Evolutionary conservation across 2,888 invertebrate genomes (phyloP).

Genomic region (Drosophila fungiperda): DNA sequence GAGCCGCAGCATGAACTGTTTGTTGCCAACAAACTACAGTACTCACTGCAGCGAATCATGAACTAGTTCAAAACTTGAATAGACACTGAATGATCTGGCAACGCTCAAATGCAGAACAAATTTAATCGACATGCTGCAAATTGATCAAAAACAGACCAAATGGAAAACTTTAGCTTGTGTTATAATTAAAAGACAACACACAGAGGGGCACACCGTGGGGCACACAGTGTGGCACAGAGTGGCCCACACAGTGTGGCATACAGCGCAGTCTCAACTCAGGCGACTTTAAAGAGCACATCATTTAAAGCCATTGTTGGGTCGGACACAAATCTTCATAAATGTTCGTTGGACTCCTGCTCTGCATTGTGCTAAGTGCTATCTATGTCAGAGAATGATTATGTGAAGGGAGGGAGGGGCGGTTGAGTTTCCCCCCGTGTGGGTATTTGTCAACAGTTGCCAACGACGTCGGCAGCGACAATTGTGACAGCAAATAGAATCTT

Average conservation of each 20-base stretch:
- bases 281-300: constrained; percentile 14
- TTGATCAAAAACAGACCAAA: constrained; percentile 9
- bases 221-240: constrained; percentile 4
- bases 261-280: background rate
- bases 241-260: too few relatives aligned
- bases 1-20: constrained; percentile 26
- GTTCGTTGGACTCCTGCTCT: constrained; percentile 1
- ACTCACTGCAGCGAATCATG: constrained; percentile 15
- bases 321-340: constrained; percentile 65
- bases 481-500: constrained; percentile 72
- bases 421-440: constrained; percentile 64
- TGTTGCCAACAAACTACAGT: constrained; percentile 24
- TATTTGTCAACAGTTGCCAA: constrained; percentile 69
- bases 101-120: background rate
- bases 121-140: constrained; percentile 5
- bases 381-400: constrained; percentile 46
- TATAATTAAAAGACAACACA: constrained; percentile 46
- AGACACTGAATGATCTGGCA: constrained; percentile 20
- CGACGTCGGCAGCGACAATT: constrained; percentile 42
- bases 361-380: constrained; percentile 20
- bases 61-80: constrained; percentile 22
- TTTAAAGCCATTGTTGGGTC: constrained; percentile 35
- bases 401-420: background rate
- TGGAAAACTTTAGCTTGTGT: background rate
- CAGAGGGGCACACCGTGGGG: background rate